Base-by-base conservation (phyloP, 2,888 invertebrate genomes). In the Meandrusa payeni region DNA sequence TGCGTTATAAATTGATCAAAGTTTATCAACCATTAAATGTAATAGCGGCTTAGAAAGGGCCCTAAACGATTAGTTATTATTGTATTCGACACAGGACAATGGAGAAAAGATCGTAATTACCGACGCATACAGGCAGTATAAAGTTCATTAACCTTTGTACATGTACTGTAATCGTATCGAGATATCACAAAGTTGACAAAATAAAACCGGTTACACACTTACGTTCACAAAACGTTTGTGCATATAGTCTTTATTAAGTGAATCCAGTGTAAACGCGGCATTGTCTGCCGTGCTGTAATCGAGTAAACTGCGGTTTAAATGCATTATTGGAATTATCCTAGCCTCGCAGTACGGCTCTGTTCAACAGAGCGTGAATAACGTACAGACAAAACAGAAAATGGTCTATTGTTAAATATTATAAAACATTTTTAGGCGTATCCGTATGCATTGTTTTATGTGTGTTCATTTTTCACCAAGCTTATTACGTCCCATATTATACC, bases 51-150 rank as follows among this genome's bases (percentile, higher is more conserved):
- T 66, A 62, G 58, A 57, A 47, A 41, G 62, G 57, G 63, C 64
- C 54, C 55, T 31, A 46, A 61, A 59, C 67, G 65, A 74, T 76
- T 72, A 69, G 59, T 59, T 61, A 59, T 70, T 66, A 75, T 71
- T 71, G 74, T 72, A 65, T 69, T 75, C 72, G 73, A 69, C 61
- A 46, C 54, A 70, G 63, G 65, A 78, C 74, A 76, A 79, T 75
- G 72, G 67, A 29, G 19, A 23, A 26, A 38, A 31, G 31, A 66
- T n/a, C 57, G 61, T 72, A 79, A 76, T 78, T 74, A 75, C 62
- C 62, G 60, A 59, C 61, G 57, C 61, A 57, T 55, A 55, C 56
- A 55, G 26, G 40, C 51, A 63, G 61, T 60, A 64, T 54, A 64
- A 52, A 59, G 78, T 70, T 71, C 70, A 59, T 53, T 67, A 54